A percentile compares a stretch with the other conserved stretches of the same genome.
Evolutionary conservation across 2,797 vertebrate species (phyloP).

Genomic region (Naso thynnoides): DNA sequence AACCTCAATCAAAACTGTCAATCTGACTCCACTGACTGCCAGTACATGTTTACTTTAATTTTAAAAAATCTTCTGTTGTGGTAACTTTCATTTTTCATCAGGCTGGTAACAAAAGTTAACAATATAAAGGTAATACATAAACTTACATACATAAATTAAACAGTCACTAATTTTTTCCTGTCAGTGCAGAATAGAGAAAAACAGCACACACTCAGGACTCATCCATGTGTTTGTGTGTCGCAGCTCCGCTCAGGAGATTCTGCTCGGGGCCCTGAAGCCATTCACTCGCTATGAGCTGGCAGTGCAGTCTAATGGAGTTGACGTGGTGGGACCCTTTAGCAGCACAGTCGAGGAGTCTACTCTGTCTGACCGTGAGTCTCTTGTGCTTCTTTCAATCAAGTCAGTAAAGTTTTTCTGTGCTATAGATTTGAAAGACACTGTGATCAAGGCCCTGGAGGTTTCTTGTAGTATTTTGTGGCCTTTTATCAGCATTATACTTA

Average conservation of each 20-base stretch:
- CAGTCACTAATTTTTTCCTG: neutral
- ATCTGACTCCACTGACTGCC: too few relatives aligned
- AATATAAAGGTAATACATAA: neutral
- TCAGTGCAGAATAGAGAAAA: neutral
- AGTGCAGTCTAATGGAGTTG: conserved; percentile 93
- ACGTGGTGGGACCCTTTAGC: conserved; percentile 92
- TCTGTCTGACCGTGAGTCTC: conserved; percentile 92
- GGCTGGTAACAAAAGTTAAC: neutral
- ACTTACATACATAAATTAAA: neutral
- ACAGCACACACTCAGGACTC: neutral
- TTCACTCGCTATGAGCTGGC: conserved; percentile 97
- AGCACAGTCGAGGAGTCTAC: conserved; percentile 92
- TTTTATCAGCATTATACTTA: neutral
- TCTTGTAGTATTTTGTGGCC: neutral
- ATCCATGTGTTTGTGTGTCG: conserved; percentile 37
- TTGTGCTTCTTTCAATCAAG: neutral
- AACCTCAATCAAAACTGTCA: neutral
- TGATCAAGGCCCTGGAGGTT: neutral
- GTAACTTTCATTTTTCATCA: neutral
- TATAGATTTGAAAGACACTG: neutral
- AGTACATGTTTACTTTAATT: neutral
- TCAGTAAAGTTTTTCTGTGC: neutral
- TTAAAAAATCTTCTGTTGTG: too few relatives aligned
- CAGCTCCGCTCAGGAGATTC: conserved; percentile 93
- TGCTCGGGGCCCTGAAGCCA: conserved; percentile 92